A percentile compares a stretch with the other conserved stretches of the same genome.
Conservation (phyloP, 2,797 vertebrate genomes). For the Megalops cyprinoides region DNA sequence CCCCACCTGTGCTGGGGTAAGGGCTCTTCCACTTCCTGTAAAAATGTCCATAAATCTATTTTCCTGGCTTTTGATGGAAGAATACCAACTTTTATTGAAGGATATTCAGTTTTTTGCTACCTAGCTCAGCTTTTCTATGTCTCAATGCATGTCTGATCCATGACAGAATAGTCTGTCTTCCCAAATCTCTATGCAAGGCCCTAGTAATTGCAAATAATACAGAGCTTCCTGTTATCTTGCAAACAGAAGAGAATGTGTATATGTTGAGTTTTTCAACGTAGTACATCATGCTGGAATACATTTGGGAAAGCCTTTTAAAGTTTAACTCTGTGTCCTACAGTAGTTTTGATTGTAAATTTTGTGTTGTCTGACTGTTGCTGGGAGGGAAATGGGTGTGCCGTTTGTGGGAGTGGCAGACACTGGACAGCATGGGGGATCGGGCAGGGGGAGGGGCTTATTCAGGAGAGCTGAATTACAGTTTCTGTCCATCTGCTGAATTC, state of each 20-base stretch:
- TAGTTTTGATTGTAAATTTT: too few relatives aligned
- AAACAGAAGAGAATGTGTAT: not conserved
- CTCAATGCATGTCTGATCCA: too few relatives aligned
- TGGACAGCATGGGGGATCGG: too few relatives aligned
- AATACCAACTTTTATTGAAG: too few relatives aligned
- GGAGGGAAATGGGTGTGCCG: too few relatives aligned
- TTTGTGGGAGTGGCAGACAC: too few relatives aligned
- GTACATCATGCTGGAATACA: not conserved
- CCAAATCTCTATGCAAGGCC: too few relatives aligned
- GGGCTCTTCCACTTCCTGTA: not conserved
- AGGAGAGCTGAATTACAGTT: too few relatives aligned
- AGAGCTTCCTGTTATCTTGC: not conserved
- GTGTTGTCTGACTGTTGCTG: too few relatives aligned
- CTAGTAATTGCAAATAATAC: constrained; percentile 5
- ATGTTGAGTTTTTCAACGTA: not conserved
- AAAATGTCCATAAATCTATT: not conserved
- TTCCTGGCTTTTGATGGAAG: not conserved
- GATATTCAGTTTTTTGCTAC: too few relatives aligned
- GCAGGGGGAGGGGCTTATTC: too few relatives aligned
- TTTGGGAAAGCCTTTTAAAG: not conserved
- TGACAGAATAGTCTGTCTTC: not conserved
- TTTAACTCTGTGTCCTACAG: too few relatives aligned
- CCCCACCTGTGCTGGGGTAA: not conserved
- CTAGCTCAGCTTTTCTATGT: not conserved
- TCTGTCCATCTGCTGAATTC: not conserved